Base-by-base conservation (phyloP, 2,113 vertebrate species). In the Mormyrus iriodes region DNA sequence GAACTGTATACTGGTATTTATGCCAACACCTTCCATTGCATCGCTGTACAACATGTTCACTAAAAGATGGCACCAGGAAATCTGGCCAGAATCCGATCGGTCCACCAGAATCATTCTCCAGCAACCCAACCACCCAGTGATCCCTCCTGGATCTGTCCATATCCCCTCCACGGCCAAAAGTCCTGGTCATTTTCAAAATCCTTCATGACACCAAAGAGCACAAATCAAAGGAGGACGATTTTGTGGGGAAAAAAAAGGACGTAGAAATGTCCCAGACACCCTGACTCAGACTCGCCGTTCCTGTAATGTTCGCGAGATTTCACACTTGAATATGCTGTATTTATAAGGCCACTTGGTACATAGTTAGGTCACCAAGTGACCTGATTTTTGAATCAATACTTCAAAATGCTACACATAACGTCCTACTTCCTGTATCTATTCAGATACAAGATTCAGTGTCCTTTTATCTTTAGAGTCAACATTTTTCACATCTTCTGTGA, bases 341-440 rank as follows among this genome's bases (percentile, higher is more conserved):
- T 90, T 89, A 91, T 90, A 91, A 93, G 92, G 92, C 90, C 91
- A 92, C 90, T 92, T 90, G 92, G 92, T 91, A 85, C 91, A 91
- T 44, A 15, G 90, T 90, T 90, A 92, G 91, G 92, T 91, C 89
- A 88, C 89, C 82, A 91, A 85, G 88, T 90, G 91, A 91, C 91
- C 91, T 91, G 90, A 86, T 90, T 93, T 89, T 52, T 76, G 88
- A 91, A 46, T 91, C 61, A 89, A 91, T 79, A 89, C 82, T 85
- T 91, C 88, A 88, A 91, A 91, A 85, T n/a, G 27, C 79, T 86
- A 90, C 88, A 90, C 69, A 84, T 55, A 83, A 89, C 76, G 92
- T 46, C 92, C 92, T 92, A 92, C 90, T 92, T 93, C 65, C 51
- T n/a, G 15, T 58, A 39, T 65, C 35, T 61, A 53, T 48, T 24